Base-by-base conservation (phyloP, 2,113 vertebrate genomes). In the Macquaria australasica region DNA sequence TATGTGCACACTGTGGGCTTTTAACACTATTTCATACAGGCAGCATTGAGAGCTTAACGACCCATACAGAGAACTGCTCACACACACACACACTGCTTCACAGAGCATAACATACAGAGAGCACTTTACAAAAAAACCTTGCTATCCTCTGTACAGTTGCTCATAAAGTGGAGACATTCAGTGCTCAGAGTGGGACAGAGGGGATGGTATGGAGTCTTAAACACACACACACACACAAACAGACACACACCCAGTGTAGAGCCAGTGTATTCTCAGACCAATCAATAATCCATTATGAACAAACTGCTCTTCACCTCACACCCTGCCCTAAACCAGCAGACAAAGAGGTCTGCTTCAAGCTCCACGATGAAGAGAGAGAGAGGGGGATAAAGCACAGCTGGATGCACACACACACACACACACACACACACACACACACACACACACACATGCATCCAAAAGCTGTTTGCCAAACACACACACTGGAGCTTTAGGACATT, bases 231-330 rank as follows among this genome's bases (percentile, higher is more conserved):
- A 59, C 69, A 83, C 83, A 67, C 59, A 76, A 73, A 93, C 93
- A 95, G 94, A 93, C 79, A 70, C 60, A 82, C 83, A 87, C 76
- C 75, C 94, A 96, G 95, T 91, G 84, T 82, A 90, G 93, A 95
- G 93, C 85, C 95, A 95, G 91, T 95, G 96, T 95, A 95, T 96
- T 96, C 87, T 78, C 95, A 93, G 95, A 95, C 95, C 96, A 96
- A 97, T 98, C 97, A 98, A 97, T 97, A 97, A 97, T 97, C 96
- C 97, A 97, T 98, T 97, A 98, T 97, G 97, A 96, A 95, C 96
- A 93, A 96, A 96, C 96, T 94, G 91, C 96, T 95, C 94, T 93
- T 97, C 94, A 94, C 93, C 94, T 94, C 95, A 92, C 91, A 90
- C 95, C 94, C 93, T 88, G 91, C 82, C 93, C 93, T 93, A 92